Evolutionary conservation across 2,797 vertebrate genomes (phyloP), one percentile per base, ranked within the genome.

Genomic region (Notoglanidium macrostoma): DNA sequence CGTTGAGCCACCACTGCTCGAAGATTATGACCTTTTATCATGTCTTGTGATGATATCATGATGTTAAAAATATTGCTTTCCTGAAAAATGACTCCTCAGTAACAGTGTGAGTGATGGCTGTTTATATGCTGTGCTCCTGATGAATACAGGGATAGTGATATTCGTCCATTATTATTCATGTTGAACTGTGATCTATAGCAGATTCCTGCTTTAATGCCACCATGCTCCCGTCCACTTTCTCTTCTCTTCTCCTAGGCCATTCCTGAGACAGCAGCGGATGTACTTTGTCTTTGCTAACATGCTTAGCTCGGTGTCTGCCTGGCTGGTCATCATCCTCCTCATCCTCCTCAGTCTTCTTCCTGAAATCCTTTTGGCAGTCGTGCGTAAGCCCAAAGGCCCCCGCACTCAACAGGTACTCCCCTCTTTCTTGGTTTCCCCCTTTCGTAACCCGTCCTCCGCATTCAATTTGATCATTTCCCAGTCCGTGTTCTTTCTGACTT

Each of bases 221-320:
- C 23, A 23, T 15, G 15, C 59, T 46, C 19, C 23, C 23, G 12
- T 49, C n/a, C 17, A 90, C 63, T 88, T 26, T 11, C 6, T 49
- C n/a, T 26, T 54, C 7, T 23, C 17, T 5, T 35, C 15, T 90
- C 51, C 94, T 17, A 99, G 98, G 98, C 98, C 98, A 89, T 99
- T 99, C 95, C 94, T 99, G 93, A 96, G 93, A 92, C 97, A 99
- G 92, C 98, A 99, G 92, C 96, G 97, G 94, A 97, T 99, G 96
- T 98, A 99, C 94, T 99, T 98, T 93, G 96, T 99, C 91, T 99
- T 99, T 93, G 97, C 97, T 92, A 97, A 98, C 91, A 97, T 99
- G 96, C 96, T 99, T 92, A 97, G 97, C 93, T 99, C 97, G 0
- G 95, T 97, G 91, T 97, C 98, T 1, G 95, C 95, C 6, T 99